Conservation (phyloP, 2,113 vertebrate species). For the Craseonycteris thonglongyai region DNA sequence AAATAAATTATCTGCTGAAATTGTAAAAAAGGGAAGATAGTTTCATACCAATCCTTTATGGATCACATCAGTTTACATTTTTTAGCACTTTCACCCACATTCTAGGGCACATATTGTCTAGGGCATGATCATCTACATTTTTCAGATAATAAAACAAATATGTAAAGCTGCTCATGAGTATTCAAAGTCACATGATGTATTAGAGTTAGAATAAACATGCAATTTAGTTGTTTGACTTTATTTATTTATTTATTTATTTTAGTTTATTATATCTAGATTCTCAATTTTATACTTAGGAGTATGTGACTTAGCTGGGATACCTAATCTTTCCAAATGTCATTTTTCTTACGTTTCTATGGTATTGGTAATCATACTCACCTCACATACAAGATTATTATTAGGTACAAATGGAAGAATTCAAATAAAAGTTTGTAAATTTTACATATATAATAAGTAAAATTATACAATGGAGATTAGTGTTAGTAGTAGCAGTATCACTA, state of each 20-base stretch:
- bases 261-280: background rate
- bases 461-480: background rate
- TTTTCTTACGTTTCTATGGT: background rate
- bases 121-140: background rate
- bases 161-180: background rate
- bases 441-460: background rate
- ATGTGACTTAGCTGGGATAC: background rate
- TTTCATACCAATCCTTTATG: background rate
- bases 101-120: background rate
- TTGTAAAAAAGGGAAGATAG: background rate
- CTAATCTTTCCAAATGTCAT: background rate
- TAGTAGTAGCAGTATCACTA: background rate
- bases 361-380: background rate
- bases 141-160: background rate
- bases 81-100: background rate
- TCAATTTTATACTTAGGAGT: background rate
- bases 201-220: background rate
- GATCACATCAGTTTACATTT: background rate
- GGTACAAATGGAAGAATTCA: background rate
- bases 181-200: background rate
- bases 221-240: background rate
- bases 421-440: background rate
- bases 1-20: background rate
- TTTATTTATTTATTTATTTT: too few relatives aligned
- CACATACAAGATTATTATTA: background rate